A percentile compares a stretch with the other conserved stretches of the same genome.
Evolutionary conservation across 2,797 vertebrate species (phyloP).

Genomic region (Cercopithecus neglectus): DNA sequence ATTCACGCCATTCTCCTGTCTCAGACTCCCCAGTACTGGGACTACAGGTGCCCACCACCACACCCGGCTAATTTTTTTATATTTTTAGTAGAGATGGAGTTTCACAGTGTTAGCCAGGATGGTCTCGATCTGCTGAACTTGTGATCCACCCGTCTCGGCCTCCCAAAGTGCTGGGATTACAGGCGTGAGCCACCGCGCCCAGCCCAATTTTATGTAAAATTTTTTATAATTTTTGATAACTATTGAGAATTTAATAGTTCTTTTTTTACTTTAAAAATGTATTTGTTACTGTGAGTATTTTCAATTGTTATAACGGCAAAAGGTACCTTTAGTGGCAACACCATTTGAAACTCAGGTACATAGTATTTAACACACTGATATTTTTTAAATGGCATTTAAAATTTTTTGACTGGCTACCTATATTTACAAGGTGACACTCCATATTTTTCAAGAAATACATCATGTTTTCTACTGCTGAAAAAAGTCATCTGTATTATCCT

Average conservation of each 20-base stretch:
- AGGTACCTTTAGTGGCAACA: not conserved
- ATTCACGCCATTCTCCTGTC: too few species aligned
- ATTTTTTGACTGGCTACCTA: not conserved
- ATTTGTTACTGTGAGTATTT: not conserved
- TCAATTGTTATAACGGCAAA: not conserved
- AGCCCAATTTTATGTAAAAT: too few species aligned
- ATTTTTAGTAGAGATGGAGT: too few species aligned
- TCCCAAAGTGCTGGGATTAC: too few species aligned
- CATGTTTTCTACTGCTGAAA: not conserved
- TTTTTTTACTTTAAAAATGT: not conserved
- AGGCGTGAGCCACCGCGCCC: too few species aligned
- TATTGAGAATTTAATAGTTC: not conserved
- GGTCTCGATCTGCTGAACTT: too few species aligned
- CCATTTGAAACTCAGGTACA: not conserved
- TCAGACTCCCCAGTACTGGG: too few species aligned
- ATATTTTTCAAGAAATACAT: not conserved
- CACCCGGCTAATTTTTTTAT: rapidly evolving
- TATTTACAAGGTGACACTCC: not conserved
- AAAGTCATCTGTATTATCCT: not conserved
- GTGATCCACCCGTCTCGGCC: too few species aligned
- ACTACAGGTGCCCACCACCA: too few species aligned
- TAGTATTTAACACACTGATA: not conserved
- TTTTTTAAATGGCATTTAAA: not conserved
- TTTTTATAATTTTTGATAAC: not conserved
- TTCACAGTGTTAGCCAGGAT: too few species aligned